Conservation (phyloP, 1,140 invertebrate species). For the Drosophila nigrodunni region DNA sequence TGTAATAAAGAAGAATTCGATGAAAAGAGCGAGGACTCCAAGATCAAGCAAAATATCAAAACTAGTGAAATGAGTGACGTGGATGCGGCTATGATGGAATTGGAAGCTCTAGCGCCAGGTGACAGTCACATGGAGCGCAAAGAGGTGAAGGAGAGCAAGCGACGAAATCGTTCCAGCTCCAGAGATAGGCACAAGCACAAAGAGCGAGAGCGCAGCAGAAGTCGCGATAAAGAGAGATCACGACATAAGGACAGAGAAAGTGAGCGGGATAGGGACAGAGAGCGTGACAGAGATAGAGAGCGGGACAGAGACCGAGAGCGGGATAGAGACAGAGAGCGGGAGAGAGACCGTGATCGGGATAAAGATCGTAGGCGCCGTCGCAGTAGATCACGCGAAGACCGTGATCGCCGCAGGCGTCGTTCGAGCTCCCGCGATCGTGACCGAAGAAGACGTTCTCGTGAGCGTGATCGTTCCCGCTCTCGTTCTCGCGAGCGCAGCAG, state of each 20-base stretch:
- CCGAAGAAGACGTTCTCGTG: slow-evolving; percentile 61
- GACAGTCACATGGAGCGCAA: slow-evolving; percentile 62
- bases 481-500: slow-evolving; percentile 65
- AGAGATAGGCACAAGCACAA: slow-evolving; percentile 46
- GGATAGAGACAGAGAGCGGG: slow-evolving; percentile 8
- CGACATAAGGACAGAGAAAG: slow-evolving; percentile 4
- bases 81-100: slow-evolving; percentile 93
- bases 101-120: slow-evolving; percentile 93
- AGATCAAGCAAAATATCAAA: slow-evolving; percentile 80
- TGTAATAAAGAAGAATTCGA: slow-evolving; percentile 83
- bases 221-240: slow-evolving; percentile 46
- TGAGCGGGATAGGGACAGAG: not conserved
- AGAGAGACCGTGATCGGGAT: slow-evolving; percentile 34
- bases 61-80: slow-evolving; percentile 85
- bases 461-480: slow-evolving; percentile 27
- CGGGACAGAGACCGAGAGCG: slow-evolving; percentile 30
- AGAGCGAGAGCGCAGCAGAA: slow-evolving; percentile 50
- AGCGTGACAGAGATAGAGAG: slow-evolving; percentile 25
- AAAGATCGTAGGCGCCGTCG: slow-evolving; percentile 41
- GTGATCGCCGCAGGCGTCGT: slow-evolving; percentile 69
- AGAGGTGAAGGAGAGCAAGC: slow-evolving; percentile 64
- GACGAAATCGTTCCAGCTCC: slow-evolving; percentile 61
- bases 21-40: slow-evolving; percentile 71
- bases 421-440: slow-evolving; percentile 61
- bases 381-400: slow-evolving; percentile 53